Percentiles rank a stretch among this genome's conserved stretches.
These are phyloP conservation scores for Cynaeus angustus DNA, from an alignment of 2,888 invertebrate genomes.

Conservation along the genomic window DNA sequence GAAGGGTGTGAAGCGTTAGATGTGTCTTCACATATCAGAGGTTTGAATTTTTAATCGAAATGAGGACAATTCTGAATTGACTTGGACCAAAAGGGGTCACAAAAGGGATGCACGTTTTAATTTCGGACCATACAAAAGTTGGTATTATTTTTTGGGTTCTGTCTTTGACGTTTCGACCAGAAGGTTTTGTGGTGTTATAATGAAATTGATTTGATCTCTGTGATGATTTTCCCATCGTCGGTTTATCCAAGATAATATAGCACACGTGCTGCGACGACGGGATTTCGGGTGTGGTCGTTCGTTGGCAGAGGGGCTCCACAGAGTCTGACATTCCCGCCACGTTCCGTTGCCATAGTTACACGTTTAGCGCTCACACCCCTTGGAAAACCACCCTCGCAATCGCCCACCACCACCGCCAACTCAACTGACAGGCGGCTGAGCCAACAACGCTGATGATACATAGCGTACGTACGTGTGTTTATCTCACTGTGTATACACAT, in stretches of 20 bases:
- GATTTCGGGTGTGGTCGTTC: constrained; percentile 50
- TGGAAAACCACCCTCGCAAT: constrained; percentile 40
- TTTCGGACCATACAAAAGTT: too few species aligned
- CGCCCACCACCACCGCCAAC: constrained; percentile 25
- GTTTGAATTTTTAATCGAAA: too few species aligned
- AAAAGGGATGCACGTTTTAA: too few species aligned
- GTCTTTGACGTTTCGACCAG: neutral
- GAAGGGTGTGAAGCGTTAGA: too few species aligned
- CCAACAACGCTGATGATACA: constrained; percentile 33
- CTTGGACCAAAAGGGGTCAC: too few species aligned
- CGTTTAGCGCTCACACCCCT: constrained; percentile 29
- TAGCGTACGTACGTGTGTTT: constrained; percentile 42
- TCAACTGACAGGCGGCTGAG: constrained; percentile 27
- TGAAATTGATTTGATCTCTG: neutral
- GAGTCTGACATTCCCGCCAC: constrained; percentile 64
- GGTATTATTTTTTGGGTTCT: too few species aligned
- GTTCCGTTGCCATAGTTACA: constrained; percentile 62
- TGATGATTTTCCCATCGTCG: neutral
- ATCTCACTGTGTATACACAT: constrained; percentile 17
- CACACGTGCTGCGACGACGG: constrained; percentile 41
- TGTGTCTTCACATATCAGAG: too few species aligned
- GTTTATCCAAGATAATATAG: constrained; percentile 6
- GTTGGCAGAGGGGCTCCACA: constrained; percentile 55
- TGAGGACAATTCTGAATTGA: too few species aligned
- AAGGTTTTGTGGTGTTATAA: neutral